phyloP scores from a whole-genome alignment of 2,888 invertebrate species.

The Augochlorella aurata region DNA sequence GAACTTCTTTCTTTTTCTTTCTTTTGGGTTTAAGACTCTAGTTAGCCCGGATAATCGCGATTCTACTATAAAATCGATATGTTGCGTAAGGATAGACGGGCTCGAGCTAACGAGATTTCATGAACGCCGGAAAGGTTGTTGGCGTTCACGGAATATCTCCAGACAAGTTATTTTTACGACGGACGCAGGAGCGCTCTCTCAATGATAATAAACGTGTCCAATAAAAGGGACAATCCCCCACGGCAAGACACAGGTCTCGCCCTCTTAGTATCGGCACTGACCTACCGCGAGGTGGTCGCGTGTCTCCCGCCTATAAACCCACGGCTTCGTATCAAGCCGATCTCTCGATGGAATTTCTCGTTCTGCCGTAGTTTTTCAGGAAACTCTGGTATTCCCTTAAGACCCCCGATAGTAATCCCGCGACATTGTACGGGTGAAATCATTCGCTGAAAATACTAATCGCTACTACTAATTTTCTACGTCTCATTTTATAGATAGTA shows the following conservation, averaged over 20 bases:
- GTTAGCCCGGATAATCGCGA: too few species aligned
- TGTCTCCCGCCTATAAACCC: conserved; percentile 1
- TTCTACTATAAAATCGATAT: too few species aligned
- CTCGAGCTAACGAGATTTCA: not conserved
- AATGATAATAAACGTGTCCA: conserved; percentile 1
- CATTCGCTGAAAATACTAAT: not conserved
- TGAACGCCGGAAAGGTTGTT: not conserved
- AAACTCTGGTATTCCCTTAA: not conserved
- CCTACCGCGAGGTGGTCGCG: conserved; percentile 38
- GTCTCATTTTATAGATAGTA: too few species aligned
- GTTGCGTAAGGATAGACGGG: too few species aligned
- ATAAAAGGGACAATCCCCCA: not conserved
- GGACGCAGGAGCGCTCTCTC: not conserved
- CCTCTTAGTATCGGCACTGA: conserved; percentile 18
- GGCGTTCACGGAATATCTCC: not conserved
- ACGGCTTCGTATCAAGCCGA: conserved; percentile 2
- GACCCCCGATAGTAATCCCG: not conserved
- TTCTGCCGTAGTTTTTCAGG: not conserved
- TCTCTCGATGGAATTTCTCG: conserved; percentile 13
- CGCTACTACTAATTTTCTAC: too few species aligned
- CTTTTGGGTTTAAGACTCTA: too few species aligned
- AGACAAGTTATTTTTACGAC: not conserved
- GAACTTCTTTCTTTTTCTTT: too few species aligned
- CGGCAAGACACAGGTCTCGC: not conserved
- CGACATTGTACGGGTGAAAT: not conserved